phyloP scores from a whole-genome alignment of 35 echinoderm and acorn worm species.

The Apostichopus parvimensis region DNA sequence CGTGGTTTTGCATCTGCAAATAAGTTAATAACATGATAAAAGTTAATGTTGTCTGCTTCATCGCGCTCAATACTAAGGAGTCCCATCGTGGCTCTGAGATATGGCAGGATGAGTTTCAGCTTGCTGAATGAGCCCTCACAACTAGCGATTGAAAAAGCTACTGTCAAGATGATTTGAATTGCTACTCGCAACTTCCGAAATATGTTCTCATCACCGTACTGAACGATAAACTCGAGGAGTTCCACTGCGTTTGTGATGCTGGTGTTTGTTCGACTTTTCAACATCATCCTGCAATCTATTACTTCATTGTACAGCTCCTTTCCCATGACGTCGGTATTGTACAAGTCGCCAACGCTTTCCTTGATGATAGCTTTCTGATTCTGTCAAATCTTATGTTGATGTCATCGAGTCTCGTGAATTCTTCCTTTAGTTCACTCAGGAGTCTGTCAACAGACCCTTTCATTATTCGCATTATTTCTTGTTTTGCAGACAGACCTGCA shows the following conservation, averaged over 20 bases:
- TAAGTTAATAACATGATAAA: no score
- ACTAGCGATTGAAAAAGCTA: no score
- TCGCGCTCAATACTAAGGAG: no score
- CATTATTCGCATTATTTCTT: constrained; percentile 33
- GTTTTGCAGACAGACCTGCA: constrained; percentile 6
- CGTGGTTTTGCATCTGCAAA: no score
- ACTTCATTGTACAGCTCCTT: constrained; percentile 47
- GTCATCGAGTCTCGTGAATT: constrained; percentile 35
- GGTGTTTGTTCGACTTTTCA: constrained; percentile 43
- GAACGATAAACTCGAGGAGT: constrained; percentile 36
- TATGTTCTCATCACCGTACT: constrained; percentile 49
- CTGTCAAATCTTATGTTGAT: constrained; percentile 26
- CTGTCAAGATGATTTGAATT: neutral
- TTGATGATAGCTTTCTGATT: constrained; percentile 27
- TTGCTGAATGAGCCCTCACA: no score
- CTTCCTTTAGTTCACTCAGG: constrained; percentile 13
- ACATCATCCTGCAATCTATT: constrained; percentile 52
- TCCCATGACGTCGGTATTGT: neutral
- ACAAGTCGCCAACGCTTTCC: constrained; percentile 18
- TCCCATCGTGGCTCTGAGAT: no score
- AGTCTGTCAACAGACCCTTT: constrained; percentile 48
- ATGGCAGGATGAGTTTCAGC: no score
- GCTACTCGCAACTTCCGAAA: constrained; percentile 55
- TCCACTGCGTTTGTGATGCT: constrained; percentile 31
- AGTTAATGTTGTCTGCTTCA: no score